phyloP scores from a whole-genome alignment of 2,797 vertebrate species.

The Bovichtus diacanthus region DNA sequence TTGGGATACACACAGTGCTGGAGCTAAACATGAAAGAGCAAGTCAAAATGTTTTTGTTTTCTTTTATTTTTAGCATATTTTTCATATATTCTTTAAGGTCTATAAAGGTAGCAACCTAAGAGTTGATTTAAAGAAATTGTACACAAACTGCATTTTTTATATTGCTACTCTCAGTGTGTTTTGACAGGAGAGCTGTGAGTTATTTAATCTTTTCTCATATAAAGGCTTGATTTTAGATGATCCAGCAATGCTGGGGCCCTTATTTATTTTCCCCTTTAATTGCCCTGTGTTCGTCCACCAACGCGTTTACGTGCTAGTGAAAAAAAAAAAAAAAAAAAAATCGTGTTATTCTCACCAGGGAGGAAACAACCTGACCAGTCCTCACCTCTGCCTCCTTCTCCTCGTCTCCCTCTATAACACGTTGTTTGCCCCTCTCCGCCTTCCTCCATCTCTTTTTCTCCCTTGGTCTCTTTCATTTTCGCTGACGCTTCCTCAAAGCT shows the following conservation, averaged over 20 bases:
- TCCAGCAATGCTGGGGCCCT: constrained; percentile 67
- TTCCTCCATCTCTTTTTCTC: constrained; percentile 44
- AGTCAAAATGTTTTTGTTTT: constrained; percentile 30
- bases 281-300: constrained; percentile 66
- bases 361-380: constrained; percentile 57
- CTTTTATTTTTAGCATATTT: constrained; percentile 26
- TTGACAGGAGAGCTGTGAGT: constrained; percentile 66
- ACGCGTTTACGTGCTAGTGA: constrained; percentile 55
- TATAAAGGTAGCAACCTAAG: constrained; percentile 25
- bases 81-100: constrained; percentile 8
- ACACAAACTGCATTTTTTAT: constrained; percentile 67
- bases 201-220: constrained; percentile 68
- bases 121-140: constrained; percentile 64
- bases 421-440: constrained; percentile 40
- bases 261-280: constrained; percentile 73
- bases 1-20: neutral
- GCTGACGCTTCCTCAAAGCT: constrained; percentile 70
- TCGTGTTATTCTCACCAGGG: constrained; percentile 68
- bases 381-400: constrained; percentile 33
- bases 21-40: constrained; percentile 14
- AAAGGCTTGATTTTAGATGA: constrained; percentile 78
- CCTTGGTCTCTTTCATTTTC: constrained; percentile 64
- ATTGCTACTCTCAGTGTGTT: constrained; percentile 71
- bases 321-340: constrained; percentile 47
- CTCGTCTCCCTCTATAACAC: constrained; percentile 50